Evolutionary conservation across 2,113 vertebrate species (phyloP).

Genomic region (Platysternon megacephalum): DNA sequence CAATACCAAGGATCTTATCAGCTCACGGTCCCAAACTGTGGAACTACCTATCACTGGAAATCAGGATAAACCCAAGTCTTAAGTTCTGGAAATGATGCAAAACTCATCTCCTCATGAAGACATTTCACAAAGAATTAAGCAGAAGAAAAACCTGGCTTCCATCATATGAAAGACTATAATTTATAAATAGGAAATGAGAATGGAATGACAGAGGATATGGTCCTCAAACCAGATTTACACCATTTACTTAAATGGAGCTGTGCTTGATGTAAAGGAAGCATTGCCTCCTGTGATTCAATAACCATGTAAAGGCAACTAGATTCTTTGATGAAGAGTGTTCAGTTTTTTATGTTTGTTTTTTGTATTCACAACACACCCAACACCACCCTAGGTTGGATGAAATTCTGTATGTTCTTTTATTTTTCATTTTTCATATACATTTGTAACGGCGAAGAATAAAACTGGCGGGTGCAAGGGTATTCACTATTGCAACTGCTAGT

Average conservation of each 20-base stretch:
- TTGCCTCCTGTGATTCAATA: not conserved
- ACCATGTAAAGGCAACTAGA: not conserved
- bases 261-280: not conserved
- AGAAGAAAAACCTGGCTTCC: not conserved
- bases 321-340: not conserved
- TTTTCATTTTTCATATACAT: not conserved
- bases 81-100: not conserved
- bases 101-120: not conserved
- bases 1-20: not conserved
- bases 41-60: not conserved
- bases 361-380: not conserved
- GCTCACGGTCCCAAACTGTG: not conserved
- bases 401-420: not conserved
- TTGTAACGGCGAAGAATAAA: not conserved
- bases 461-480: not conserved
- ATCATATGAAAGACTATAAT: not conserved
- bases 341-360: not conserved
- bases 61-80: not conserved
- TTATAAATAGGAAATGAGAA: not conserved
- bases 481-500: not conserved
- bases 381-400: not conserved
- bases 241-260: not conserved
- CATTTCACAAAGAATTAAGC: not conserved
- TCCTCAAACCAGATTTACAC: fast-evolving
- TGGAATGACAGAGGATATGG: fast-evolving